Evolutionary conservation across 2,888 invertebrate species (phyloP), one percentile per base, ranked within the genome.

Genomic region (Drosophila borborema): DNA sequence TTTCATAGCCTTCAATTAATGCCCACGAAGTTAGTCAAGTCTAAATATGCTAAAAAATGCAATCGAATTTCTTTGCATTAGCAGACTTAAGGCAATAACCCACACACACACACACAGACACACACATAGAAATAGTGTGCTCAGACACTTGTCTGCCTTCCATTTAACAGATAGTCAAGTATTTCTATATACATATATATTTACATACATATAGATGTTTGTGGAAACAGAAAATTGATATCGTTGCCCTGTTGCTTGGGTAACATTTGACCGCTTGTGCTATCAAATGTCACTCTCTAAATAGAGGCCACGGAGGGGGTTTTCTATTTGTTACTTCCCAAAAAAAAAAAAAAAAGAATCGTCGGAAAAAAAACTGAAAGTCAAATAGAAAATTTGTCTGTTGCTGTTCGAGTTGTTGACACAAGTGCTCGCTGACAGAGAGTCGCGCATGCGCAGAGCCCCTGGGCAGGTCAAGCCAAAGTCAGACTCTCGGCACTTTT

Each of bases 261-360:
- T 68, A 69, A 59, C 71, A 87, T 86, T 79, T 84, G 90, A 88
- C 88, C 90, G 86, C 72, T 73, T 74, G 74, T 53, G 66, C 69
- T 89, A 88, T 90, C 86, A 89, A 90, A 88, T 90, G 90, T 83
- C 90, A 90, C 71, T 64, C 64, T 62, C 59, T 54, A 40, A 54
- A 55, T 55, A 43, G n/a, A 23, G 38, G n/a, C 38, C 20, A 1
- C 6, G 3, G 31, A 10, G 49, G 55, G 55, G 34, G 43, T 55
- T 55, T 58, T 58, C 56, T 72, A 40, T 70, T 59, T 54, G 48
- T 46, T 58, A 72, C 67, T 60, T 76, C 73, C 74, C 34, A 49
- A 68, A 74, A 70, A 38, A 49, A 68, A 74, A 64, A 84, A 46
- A n/a, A 45, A 49, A 62, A 38, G 14, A 38, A 34, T 9, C 34